Percentiles rank a stretch among this genome's conserved stretches.
Evolutionary conservation across 2,888 invertebrate species (phyloP).

Genomic region (Phytoseiulus persimilis): DNA sequence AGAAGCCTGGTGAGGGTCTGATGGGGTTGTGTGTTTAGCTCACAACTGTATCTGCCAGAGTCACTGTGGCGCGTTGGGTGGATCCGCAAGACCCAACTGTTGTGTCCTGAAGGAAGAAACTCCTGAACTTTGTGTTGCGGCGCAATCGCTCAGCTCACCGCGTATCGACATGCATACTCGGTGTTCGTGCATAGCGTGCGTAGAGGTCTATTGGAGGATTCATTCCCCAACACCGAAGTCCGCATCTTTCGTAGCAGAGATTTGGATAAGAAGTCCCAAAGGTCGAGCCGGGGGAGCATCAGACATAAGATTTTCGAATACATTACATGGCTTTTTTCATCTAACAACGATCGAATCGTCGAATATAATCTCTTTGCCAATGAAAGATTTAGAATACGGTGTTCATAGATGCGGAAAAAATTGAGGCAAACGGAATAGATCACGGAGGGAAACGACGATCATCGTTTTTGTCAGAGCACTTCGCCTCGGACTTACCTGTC

Average conservation of each 20-base stretch:
- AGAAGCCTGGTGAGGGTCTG: conserved; percentile 69
- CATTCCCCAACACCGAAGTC: too few species aligned
- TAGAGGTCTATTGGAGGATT: too few species aligned
- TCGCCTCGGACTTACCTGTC: neutral
- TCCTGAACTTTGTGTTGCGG: neutral
- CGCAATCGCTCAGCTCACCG: neutral
- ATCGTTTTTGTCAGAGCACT: neutral
- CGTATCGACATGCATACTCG: neutral
- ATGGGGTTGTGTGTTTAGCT: conserved; percentile 70
- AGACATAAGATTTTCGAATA: too few species aligned
- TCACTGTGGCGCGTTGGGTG: conserved; percentile 62
- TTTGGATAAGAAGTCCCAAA: too few species aligned
- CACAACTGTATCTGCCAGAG: conserved; percentile 70
- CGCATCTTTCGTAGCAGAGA: too few species aligned
- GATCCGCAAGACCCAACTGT: conserved; percentile 75
- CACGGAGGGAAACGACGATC: neutral
- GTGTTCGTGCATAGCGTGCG: neutral
- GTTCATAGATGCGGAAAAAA: too few species aligned
- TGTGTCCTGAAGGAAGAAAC: conserved; percentile 58
- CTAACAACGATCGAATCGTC: too few species aligned
- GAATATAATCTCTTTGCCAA: too few species aligned
- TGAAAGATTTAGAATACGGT: too few species aligned
- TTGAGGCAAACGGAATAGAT: neutral
- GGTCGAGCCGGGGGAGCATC: too few species aligned
- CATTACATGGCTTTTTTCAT: too few species aligned